A percentile compares a stretch with the other conserved stretches of the same genome.
Conservation (phyloP, 2,888 invertebrate genomes). For the Esperia sulphurella region DNA sequence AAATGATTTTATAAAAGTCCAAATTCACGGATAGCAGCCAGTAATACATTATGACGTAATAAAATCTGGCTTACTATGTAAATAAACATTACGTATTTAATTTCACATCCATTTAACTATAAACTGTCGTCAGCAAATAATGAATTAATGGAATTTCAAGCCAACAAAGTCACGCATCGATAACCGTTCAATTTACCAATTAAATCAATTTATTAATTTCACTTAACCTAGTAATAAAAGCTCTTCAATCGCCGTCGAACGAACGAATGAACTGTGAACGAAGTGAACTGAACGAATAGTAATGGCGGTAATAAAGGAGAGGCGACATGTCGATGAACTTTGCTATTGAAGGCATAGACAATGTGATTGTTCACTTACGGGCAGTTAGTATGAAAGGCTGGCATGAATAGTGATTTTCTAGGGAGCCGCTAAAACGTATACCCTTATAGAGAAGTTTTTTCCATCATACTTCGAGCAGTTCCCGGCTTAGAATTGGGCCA, state of each 20-base stretch:
- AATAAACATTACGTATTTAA: not conserved
- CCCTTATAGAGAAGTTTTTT: too few relatives aligned
- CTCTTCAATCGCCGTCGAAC: not conserved
- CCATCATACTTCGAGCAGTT: too few relatives aligned
- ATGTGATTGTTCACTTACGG: not conserved
- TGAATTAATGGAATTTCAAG: not conserved
- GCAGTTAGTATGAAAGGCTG: not conserved
- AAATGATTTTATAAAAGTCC: too few relatives aligned
- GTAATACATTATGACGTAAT: too few relatives aligned
- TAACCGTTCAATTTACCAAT: slow-evolving; percentile 4
- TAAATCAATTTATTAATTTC: slow-evolving; percentile 11
- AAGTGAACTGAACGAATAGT: slow-evolving; percentile 9
- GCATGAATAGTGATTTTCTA: too few relatives aligned
- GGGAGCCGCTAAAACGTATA: too few relatives aligned
- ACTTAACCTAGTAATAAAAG: slow-evolving; percentile 9
- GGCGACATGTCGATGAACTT: slow-evolving; percentile 11
- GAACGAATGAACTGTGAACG: slow-evolving; percentile 1
- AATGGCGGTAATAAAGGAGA: slow-evolving; percentile 15
- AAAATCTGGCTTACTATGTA: too few relatives aligned
- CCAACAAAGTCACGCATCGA: not conserved
- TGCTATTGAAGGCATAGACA: not conserved
- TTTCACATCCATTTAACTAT: not conserved
- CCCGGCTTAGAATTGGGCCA: too few relatives aligned
- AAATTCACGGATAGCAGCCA: too few relatives aligned
- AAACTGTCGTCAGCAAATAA: not conserved